These are phyloP conservation scores for Isurus oxyrinchus DNA, from an alignment of 2,113 vertebrate genomes.

Conservation along the genomic window DNA sequence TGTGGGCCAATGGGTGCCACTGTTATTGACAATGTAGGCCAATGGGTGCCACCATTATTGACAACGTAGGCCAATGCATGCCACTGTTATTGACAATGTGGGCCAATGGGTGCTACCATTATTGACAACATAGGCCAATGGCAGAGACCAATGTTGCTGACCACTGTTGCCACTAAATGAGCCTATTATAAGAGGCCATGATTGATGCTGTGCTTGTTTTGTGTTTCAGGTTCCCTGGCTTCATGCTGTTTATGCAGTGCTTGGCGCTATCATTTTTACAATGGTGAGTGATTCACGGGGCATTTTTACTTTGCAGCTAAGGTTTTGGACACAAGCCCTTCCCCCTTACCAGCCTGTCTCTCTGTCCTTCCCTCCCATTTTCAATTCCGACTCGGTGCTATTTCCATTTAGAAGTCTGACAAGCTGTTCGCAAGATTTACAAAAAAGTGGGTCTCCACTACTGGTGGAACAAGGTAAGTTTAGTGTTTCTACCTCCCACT, in stretches of 20 bases:
- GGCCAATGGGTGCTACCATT: background rate
- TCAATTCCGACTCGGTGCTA: background rate
- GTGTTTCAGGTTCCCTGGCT: slow-evolving; percentile 75
- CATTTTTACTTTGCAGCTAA: background rate
- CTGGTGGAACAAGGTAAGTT: background rate
- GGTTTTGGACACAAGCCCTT: slow-evolving; percentile 15
- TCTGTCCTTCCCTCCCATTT: background rate
- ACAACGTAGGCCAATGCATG: background rate
- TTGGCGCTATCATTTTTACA: slow-evolving; percentile 80
- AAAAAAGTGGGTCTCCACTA: background rate
- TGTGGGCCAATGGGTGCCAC: background rate
- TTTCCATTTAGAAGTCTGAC: background rate
- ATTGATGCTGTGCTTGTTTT: background rate
- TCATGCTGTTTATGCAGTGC: slow-evolving; percentile 65
- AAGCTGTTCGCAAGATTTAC: background rate
- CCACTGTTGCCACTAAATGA: background rate
- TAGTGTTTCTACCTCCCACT: background rate
- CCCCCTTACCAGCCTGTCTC: background rate
- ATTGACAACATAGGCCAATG: background rate
- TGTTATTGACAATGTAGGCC: too few species aligned
- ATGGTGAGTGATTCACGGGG: slow-evolving; percentile 63
- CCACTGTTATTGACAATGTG: background rate
- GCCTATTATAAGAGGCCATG: background rate
- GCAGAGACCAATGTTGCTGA: background rate
- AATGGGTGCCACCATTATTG: background rate